phyloP scores from a whole-genome alignment of 1,140 invertebrate genomes.

The Oryctes rhinoceros region DNA sequence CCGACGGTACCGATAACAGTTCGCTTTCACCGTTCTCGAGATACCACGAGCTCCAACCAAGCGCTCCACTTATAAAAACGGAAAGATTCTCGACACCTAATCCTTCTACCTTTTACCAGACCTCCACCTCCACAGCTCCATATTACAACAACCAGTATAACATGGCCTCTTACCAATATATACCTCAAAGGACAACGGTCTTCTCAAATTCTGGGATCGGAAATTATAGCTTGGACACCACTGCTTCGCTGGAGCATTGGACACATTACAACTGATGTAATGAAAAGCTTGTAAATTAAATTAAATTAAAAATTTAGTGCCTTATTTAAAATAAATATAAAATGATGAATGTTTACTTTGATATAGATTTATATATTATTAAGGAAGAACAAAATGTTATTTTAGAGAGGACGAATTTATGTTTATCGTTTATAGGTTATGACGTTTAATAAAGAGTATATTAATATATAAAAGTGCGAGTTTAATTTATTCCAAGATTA shows the following conservation, averaged over 20 bases:
- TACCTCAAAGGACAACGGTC: slow-evolving; percentile 53
- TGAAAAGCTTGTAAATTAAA: slow-evolving; percentile 12
- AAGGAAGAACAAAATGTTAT: background rate
- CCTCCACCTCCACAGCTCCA: slow-evolving; percentile 45
- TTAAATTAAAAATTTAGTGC: slow-evolving; percentile 21
- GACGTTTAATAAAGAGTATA: slow-evolving; percentile 34
- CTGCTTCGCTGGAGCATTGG: slow-evolving; percentile 29
- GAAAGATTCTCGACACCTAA: slow-evolving; percentile 51
- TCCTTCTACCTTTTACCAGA: slow-evolving; percentile 51
- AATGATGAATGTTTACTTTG: slow-evolving; percentile 8
- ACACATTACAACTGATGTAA: slow-evolving; percentile 33
- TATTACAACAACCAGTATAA: slow-evolving; percentile 46
- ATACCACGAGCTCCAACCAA: slow-evolving; percentile 65
- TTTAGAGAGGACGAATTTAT: slow-evolving; percentile 25
- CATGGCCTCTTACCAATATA: slow-evolving; percentile 54
- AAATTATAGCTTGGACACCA: slow-evolving; percentile 45
- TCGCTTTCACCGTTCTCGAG: slow-evolving; percentile 54
- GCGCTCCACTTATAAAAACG: slow-evolving; percentile 48
- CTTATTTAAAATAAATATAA: slow-evolving; percentile 28
- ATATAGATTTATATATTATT: slow-evolving; percentile 28
- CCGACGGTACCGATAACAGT: slow-evolving; percentile 59
- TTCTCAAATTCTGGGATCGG: slow-evolving; percentile 49
- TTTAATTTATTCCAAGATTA: background rate
- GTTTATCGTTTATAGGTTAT: slow-evolving; percentile 24
- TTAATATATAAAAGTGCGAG: slow-evolving; percentile 24